Base-by-base conservation (phyloP, 2,113 vertebrate species). In the Pseudorasbora parva region DNA sequence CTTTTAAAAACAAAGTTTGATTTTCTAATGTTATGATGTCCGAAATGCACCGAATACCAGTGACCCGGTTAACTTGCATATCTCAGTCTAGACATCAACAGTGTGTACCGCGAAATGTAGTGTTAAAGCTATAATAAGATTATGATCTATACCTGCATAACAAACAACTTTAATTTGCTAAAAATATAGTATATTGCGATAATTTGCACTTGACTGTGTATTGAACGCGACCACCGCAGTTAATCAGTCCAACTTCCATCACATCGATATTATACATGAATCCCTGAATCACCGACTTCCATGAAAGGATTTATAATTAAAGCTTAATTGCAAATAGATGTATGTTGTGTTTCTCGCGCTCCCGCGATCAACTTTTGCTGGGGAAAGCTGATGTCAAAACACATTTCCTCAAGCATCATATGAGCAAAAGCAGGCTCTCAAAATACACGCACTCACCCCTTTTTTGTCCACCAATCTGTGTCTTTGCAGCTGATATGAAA, bases 401-500 rank as follows among this genome's bases (percentile, higher is more conserved):
- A 56, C 30, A 23, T 37, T 37, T 41, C 68, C 21, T 45, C 33
- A 17, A 81, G 54, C 57, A 56, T 51, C 79, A 60, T 43, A n/a
- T 23, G 23, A 41, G 23, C 23, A 54, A 25, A 64, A 15, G 19
- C 51, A 25, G 11, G 23, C 57, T 45, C 10, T 41, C 25, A 10
- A 43, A 78, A 68, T 19, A 41, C 21, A 78, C 54, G 54, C 82
- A 87, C 82, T 87, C 54, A 87, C 82, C 73, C 12, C 8, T 19
- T 41, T 19, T 5, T 21, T 19, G 45, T 60, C 25, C 41, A 14
- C 23, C 71, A 14, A 5, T 56, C 37, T 33, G 59, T 25, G 62
- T 19, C 23, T 47, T 30, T 37, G 47, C 12, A 23, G 19, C 49
- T 33, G 51, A 43, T 64, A 27, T 37, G n/a, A 68, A 19, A 37